Evolutionary conservation across 2,888 invertebrate species (phyloP).

Genomic region (Halictus ligatus): DNA sequence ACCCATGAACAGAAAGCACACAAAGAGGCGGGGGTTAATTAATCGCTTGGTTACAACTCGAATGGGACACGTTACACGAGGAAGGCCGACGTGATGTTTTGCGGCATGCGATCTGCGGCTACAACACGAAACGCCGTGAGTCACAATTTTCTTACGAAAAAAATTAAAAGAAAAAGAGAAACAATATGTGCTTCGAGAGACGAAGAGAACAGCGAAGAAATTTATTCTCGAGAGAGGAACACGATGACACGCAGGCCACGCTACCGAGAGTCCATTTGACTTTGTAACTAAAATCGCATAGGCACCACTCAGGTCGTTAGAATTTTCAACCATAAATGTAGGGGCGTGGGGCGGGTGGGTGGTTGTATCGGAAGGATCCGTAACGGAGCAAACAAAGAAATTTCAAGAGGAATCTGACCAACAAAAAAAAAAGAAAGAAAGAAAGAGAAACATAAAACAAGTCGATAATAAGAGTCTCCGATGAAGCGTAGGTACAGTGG

Average conservation of each 20-base stretch:
- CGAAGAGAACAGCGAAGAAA: neutral
- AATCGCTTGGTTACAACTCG: neutral
- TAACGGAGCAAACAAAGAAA: neutral
- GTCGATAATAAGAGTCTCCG: neutral
- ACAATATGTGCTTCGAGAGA: neutral
- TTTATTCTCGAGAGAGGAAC: neutral
- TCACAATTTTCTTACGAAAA: neutral
- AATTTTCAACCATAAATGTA: neutral
- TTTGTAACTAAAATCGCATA: too few species aligned
- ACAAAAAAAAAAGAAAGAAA: conserved; percentile 2
- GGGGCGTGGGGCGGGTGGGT: too few species aligned
- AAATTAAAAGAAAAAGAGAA: neutral
- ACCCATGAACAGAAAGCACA: conserved; percentile 48
- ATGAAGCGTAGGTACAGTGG: conserved; percentile 44
- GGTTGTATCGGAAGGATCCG: neutral
- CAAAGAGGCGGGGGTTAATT: conserved; percentile 25
- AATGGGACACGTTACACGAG: neutral
- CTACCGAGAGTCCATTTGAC: too few species aligned
- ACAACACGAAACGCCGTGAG: neutral
- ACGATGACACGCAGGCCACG: neutral
- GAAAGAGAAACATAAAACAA: neutral
- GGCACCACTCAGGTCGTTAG: neutral
- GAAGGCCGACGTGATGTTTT: neutral
- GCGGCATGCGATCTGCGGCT: neutral
- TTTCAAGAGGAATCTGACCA: neutral